A percentile compares a stretch with the other conserved stretches of the same genome.
phyloP scores from a whole-genome alignment of 2,113 vertebrate species.

The Hyperopisus bebe region DNA sequence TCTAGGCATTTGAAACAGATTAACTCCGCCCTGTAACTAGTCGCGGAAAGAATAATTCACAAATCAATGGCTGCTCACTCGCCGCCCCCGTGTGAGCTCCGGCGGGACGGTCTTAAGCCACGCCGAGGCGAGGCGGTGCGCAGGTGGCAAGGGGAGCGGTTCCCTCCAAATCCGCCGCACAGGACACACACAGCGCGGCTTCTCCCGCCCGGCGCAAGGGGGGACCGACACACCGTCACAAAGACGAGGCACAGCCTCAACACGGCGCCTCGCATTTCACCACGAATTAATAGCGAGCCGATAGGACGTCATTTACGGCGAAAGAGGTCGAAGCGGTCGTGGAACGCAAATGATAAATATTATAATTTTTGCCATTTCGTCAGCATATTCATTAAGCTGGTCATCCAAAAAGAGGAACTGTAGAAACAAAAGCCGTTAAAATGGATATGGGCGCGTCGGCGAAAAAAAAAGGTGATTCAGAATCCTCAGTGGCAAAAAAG shows the following conservation, averaged over 20 bases:
- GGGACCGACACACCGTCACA: not conserved
- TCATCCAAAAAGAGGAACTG: not conserved
- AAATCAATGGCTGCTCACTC: not conserved
- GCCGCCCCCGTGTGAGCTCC: not conserved
- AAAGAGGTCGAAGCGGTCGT: not conserved
- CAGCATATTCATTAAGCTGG: not conserved
- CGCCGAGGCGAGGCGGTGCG: not conserved
- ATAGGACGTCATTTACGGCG: conserved; percentile 11
- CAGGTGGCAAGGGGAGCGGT: not conserved
- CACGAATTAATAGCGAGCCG: conserved; percentile 17
- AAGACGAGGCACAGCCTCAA: not conserved
- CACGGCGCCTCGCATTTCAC: conserved; percentile 17
- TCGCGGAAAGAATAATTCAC: not conserved
- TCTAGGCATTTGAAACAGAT: conserved; percentile 3
- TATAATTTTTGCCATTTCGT: not conserved
- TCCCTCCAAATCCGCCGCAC: not conserved
- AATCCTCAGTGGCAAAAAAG: not conserved
- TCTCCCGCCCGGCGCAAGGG: not conserved
- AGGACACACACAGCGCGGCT: not conserved
- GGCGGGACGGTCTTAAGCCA: not conserved
- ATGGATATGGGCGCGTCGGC: not conserved
- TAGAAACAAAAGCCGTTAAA: not conserved
- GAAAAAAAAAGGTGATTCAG: conserved; percentile 16
- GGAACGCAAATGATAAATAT: not conserved
- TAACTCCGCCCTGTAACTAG: not conserved